phyloP scores from a whole-genome alignment of 2,113 vertebrate genomes.

The Holacanthus passer region DNA sequence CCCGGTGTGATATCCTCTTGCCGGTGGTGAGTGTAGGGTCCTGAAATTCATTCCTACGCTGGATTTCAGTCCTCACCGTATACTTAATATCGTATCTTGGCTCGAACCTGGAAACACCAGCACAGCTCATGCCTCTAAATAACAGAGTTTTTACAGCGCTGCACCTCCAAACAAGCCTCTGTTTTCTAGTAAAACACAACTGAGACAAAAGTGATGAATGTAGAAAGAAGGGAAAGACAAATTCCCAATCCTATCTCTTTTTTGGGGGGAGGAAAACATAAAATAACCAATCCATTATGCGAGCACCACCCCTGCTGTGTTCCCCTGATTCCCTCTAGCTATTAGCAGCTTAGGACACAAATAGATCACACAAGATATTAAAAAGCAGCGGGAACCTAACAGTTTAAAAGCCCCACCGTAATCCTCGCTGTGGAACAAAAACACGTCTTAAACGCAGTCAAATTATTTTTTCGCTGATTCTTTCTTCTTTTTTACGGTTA shows the following conservation, averaged over 20 bases:
- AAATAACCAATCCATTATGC: conserved; percentile 79
- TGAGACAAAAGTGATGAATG: conserved; percentile 45
- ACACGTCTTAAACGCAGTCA: conserved; percentile 62
- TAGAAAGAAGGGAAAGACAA: conserved; percentile 39
- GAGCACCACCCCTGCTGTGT: conserved; percentile 68
- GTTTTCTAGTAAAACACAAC: conserved; percentile 32
- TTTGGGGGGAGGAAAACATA: conserved; percentile 62
- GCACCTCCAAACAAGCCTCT: conserved; percentile 3
- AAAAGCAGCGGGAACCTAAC: conserved; percentile 77
- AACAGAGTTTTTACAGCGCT: conserved; percentile 23
- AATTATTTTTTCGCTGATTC: conserved; percentile 56
- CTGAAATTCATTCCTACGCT: conserved; percentile 53
- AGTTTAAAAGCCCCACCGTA: conserved; percentile 70
- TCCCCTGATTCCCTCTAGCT: conserved; percentile 74
- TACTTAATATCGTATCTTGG: conserved; percentile 24
- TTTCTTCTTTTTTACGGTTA: conserved; percentile 51
- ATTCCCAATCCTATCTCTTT: conserved; percentile 52
- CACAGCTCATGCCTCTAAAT: conserved; percentile 25
- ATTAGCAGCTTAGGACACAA: conserved; percentile 81
- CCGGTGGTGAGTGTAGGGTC: conserved; percentile 31
- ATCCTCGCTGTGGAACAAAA: conserved; percentile 66
- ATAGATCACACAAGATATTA: conserved; percentile 82
- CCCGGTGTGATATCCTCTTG: conserved; percentile 51
- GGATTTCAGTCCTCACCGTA: conserved; percentile 25
- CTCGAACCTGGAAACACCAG: conserved; percentile 36